Conservation (phyloP, 2,797 vertebrate species). For the Muscicapa comitata region DNA sequence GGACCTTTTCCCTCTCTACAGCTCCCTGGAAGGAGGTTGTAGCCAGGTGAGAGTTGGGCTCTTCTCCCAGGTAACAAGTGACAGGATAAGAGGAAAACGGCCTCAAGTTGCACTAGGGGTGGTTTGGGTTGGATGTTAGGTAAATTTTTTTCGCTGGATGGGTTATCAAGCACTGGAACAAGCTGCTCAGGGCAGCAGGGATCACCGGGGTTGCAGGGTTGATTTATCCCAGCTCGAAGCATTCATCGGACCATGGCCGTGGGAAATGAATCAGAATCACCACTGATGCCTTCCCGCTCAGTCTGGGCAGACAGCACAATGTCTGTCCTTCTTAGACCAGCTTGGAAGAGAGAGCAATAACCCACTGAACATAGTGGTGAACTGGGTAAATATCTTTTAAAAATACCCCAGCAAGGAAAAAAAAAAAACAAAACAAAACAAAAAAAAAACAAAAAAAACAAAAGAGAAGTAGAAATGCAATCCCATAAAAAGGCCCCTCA, state of each 20-base stretch:
- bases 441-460: too few species aligned
- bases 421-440: too few species aligned
- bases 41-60: not conserved
- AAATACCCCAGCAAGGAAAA: not conserved
- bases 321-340: not conserved
- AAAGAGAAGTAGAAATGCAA: not conserved
- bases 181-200: not conserved
- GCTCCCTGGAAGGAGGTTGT: not conserved
- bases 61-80: not conserved
- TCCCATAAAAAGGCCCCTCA: not conserved
- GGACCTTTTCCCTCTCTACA: not conserved
- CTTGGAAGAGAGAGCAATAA: not conserved
- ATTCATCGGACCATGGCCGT: accelerated
- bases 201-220: not conserved
- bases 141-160: accelerated
- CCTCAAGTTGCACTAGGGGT: not conserved
- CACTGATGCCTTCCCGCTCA: accelerated
- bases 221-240: not conserved
- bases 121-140: too few species aligned
- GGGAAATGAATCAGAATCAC: not conserved
- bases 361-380: accelerated
- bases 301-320: accelerated
- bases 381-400: not conserved
- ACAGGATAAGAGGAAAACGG: not conserved
- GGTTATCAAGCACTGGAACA: not conserved